Evolutionary conservation across 2,797 vertebrate species (phyloP).

Genomic region (Sylvilagus floridanus): DNA sequence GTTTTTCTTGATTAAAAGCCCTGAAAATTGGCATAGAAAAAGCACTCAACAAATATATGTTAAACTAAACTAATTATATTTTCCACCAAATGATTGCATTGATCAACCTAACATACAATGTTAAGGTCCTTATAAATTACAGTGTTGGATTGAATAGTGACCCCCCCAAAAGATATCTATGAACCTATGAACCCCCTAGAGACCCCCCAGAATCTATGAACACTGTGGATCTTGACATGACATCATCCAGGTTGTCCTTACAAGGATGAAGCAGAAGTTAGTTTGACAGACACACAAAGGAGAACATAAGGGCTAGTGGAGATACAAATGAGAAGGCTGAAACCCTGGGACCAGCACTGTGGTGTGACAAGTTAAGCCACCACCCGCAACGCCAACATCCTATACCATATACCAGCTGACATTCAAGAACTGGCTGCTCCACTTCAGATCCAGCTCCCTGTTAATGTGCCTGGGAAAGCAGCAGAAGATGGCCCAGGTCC

Average conservation of each 20-base stretch:
- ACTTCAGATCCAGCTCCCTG: too few species aligned
- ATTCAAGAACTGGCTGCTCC: too few species aligned
- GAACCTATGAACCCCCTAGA: not conserved
- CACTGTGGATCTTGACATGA: not conserved
- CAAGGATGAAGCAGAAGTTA: not conserved
- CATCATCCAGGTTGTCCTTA: not conserved
- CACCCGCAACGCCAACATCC: too few species aligned
- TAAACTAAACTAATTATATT: not conserved
- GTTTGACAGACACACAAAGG: not conserved
- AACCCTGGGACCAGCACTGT: not conserved
- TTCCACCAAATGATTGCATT: not conserved
- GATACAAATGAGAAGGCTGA: not conserved
- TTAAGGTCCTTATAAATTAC: not conserved
- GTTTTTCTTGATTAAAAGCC: conserved; percentile 39
- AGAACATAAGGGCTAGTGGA: not conserved
- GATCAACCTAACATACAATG: not conserved
- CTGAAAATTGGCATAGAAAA: not conserved
- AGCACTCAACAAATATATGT: not conserved
- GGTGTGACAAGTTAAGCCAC: too few species aligned
- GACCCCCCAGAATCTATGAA: not conserved
- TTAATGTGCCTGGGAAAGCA: too few species aligned
- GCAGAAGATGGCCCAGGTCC: too few species aligned
- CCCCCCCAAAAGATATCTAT: not conserved
- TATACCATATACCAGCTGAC: too few species aligned
- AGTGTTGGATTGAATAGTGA: not conserved